Percentiles rank a stretch among this genome's conserved stretches.
Evolutionary conservation across 2,797 vertebrate species (phyloP).

Genomic region (Oophaga sylvatica): DNA sequence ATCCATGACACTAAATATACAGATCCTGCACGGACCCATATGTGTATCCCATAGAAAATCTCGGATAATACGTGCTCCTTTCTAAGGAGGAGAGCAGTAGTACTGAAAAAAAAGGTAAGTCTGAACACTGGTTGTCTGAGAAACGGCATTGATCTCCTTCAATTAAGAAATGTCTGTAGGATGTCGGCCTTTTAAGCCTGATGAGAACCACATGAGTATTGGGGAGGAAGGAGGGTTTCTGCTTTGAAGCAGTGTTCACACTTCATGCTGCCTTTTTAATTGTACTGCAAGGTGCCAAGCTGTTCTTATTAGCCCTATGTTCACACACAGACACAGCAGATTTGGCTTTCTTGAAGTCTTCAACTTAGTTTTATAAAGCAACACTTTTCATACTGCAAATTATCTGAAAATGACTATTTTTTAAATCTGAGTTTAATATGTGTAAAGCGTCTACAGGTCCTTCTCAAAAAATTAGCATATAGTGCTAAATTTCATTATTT

Average conservation of each 20-base stretch:
- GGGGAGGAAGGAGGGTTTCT: neutral
- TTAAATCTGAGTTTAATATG: neutral
- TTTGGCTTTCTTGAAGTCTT: neutral
- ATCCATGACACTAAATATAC: neutral
- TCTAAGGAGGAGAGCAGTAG: neutral
- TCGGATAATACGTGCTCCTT: neutral
- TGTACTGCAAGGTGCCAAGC: conserved; percentile 18
- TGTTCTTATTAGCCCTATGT: conserved; percentile 10
- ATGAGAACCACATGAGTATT: conserved; percentile 46
- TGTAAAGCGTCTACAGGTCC: neutral
- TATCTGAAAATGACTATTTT: neutral
- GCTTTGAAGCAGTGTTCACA: conserved; percentile 17
- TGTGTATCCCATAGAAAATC: too few species aligned
- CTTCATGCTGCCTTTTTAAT: conserved; percentile 19
- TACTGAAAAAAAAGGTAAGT: neutral
- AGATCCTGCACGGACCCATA: neutral
- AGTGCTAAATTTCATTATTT: too few species aligned
- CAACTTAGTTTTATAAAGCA: neutral
- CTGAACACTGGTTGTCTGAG: neutral
- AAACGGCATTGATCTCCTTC: conserved; percentile 19
- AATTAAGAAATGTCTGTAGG: conserved; percentile 60
- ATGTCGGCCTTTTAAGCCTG: conserved; percentile 41
- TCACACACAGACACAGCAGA: neutral
- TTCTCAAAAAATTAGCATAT: too few species aligned
- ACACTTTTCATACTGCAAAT: neutral